Percentiles rank a stretch among this genome's conserved stretches.
phyloP scores from a whole-genome alignment of 2,888 invertebrate species.

The Nomada goodeniana region DNA sequence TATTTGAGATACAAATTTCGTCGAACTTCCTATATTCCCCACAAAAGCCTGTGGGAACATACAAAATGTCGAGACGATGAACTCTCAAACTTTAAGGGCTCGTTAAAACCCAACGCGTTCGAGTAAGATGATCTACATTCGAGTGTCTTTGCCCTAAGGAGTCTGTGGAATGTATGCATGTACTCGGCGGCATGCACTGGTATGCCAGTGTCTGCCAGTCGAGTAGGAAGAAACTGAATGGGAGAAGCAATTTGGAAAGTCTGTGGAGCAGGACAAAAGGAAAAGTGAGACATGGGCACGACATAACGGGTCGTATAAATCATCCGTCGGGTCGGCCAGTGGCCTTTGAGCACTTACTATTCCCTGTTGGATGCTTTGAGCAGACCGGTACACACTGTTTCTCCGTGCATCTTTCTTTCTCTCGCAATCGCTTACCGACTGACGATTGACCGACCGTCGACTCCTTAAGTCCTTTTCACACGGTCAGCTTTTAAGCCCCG shows the following conservation, averaged over 20 bases:
- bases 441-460: conserved; percentile 71
- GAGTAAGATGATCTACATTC: conserved; percentile 50
- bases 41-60: no score
- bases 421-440: conserved; percentile 59
- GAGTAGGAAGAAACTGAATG: conserved; percentile 70
- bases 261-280: conserved; percentile 71
- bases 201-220: conserved; percentile 38
- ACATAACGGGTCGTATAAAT: conserved; percentile 81
- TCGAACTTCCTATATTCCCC: not conserved
- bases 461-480: conserved; percentile 70
- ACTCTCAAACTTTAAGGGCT: not conserved
- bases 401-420: conserved; percentile 42
- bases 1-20: not conserved
- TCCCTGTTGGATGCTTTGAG: conserved; percentile 68
- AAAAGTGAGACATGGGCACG: conserved; percentile 74
- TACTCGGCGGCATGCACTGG: conserved; percentile 51
- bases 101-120: conserved; percentile 19
- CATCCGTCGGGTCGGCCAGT: conserved; percentile 78
- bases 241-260: conserved; percentile 72
- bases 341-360: conserved; percentile 75
- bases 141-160: conserved; percentile 35
- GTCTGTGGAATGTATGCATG: conserved; percentile 53
- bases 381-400: conserved; percentile 51
- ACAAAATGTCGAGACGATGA: no score
- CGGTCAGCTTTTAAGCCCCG: conserved; percentile 32